These are phyloP conservation scores for Ataeniobius toweri DNA, from an alignment of 2,797 vertebrate species.

Conservation along the genomic window DNA sequence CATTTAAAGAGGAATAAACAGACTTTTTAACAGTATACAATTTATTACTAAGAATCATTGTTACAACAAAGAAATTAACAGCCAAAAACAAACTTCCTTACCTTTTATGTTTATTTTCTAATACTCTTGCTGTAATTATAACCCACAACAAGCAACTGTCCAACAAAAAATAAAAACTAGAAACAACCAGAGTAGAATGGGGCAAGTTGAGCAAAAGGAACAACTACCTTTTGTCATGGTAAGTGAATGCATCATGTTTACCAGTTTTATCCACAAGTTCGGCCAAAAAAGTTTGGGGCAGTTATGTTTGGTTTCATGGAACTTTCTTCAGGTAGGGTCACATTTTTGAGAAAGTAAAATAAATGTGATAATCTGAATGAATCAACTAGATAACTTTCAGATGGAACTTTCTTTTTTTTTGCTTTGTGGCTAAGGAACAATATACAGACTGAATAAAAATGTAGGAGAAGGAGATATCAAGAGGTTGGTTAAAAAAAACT, in stretches of 20 bases:
- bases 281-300: no score
- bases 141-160: constrained; percentile 7
- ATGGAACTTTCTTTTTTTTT: not conserved
- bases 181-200: not conserved
- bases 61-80: not conserved
- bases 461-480: not conserved
- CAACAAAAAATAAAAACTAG: not conserved
- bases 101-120: not conserved
- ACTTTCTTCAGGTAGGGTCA: not conserved
- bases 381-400: not conserved
- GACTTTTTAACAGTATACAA: not conserved
- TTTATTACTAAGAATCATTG: not conserved
- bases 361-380: not conserved
- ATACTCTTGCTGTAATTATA: constrained; percentile 1
- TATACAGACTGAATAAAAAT: not conserved
- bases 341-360: not conserved
- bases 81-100: not conserved
- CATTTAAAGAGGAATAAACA: not conserved
- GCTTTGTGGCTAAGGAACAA: not conserved
- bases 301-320: not conserved
- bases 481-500: not conserved
- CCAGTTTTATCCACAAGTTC: not conserved
- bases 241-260: not conserved
- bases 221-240: not conserved
- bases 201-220: not conserved